phyloP scores from a whole-genome alignment of 2,888 invertebrate species.

The Lasioglossum figueresi region DNA sequence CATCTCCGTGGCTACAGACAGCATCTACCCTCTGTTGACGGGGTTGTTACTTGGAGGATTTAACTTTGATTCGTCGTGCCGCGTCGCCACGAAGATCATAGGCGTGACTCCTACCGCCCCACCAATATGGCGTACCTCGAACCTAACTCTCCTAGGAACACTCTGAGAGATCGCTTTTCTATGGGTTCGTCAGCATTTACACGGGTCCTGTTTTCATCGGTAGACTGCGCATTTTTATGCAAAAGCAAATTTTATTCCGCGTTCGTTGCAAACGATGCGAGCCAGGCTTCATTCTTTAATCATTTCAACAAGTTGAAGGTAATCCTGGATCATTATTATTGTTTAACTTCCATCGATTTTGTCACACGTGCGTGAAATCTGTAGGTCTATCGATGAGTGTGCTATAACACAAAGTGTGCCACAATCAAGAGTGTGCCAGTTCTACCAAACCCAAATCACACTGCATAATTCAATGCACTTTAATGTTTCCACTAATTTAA shows the following conservation, averaged over 20 bases:
- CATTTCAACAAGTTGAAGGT: neutral
- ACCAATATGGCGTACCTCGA: conserved; percentile 58
- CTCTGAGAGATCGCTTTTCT: neutral
- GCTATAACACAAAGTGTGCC: too few species aligned
- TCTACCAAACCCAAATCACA: too few species aligned
- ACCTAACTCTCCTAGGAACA: neutral
- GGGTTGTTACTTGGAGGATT: conserved; percentile 82
- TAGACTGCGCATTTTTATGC: neutral
- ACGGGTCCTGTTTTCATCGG: neutral
- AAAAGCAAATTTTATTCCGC: too few species aligned
- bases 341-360: neutral
- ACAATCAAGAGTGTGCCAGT: too few species aligned
- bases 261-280: too few species aligned
- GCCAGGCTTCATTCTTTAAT: neutral
- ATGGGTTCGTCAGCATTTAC: neutral
- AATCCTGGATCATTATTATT: too few species aligned
- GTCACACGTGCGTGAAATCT: neutral
- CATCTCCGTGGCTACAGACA: conserved; percentile 83
- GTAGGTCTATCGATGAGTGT: too few species aligned
- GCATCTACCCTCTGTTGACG: conserved; percentile 83
- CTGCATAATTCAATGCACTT: too few species aligned
- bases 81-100: conserved; percentile 66
- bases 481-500: too few species aligned
- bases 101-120: conserved; percentile 66
- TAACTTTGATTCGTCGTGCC: conserved; percentile 76